Evolutionary conservation across 2,888 invertebrate genomes (phyloP).

Genomic region (Octodonta nipae): DNA sequence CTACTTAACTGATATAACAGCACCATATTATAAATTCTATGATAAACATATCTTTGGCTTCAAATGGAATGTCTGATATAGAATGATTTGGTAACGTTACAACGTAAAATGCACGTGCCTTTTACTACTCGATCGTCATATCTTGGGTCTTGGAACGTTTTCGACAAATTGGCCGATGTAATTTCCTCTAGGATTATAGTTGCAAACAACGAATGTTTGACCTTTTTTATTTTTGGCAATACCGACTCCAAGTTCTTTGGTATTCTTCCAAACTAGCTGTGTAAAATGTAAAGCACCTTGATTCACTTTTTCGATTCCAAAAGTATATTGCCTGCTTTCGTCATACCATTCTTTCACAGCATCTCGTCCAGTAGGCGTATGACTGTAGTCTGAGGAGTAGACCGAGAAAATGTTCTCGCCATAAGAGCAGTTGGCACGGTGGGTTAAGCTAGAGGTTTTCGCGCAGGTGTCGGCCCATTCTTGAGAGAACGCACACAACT

Average conservation of each 20-base stretch:
- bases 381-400: conserved; percentile 42
- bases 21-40: too few species aligned
- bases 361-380: conserved; percentile 39
- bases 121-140: conserved; percentile 22
- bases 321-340: conserved; percentile 41
- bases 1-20: too few species aligned
- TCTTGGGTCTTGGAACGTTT: conserved; percentile 48
- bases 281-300: conserved; percentile 30
- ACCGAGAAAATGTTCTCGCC: conserved; percentile 48
- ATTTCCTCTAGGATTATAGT: conserved; percentile 75
- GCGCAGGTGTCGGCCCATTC: conserved; percentile 61
- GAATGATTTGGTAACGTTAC: too few species aligned
- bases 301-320: conserved; percentile 42
- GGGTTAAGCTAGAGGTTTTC: conserved; percentile 48
- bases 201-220: conserved; percentile 71
- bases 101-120: conserved; percentile 12
- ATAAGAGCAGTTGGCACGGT: conserved; percentile 49
- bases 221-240: conserved; percentile 59
- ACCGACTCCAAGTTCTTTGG: conserved; percentile 56
- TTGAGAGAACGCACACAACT: conserved; percentile 50
- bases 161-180: conserved; percentile 54
- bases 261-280: conserved; percentile 60
- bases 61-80: too few species aligned
- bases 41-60: too few species aligned
- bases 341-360: conserved; percentile 47